These are phyloP conservation scores for Halesus radiatus DNA, from an alignment of 1,140 invertebrate species.

Conservation along the genomic window DNA sequence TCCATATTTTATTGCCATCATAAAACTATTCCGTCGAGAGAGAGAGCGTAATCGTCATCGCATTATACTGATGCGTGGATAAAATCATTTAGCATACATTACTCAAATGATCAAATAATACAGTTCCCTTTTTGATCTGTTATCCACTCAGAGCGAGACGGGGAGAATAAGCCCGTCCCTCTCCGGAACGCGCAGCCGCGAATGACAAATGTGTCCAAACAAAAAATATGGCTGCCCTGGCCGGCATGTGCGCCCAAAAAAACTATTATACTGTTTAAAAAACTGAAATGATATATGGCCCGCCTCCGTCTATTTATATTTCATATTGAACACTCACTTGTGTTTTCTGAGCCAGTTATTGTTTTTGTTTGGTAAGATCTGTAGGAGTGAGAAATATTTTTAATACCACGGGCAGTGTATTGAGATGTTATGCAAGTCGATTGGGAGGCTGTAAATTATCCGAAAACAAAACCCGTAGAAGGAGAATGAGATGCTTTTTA, in stretches of 20 bases:
- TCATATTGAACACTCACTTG: constrained; percentile 46
- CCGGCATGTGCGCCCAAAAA: constrained; percentile 41
- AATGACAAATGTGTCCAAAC: constrained; percentile 38
- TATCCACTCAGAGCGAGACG: not conserved
- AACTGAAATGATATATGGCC: constrained; percentile 41
- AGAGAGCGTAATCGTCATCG: too few relatives aligned
- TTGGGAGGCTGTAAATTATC: not conserved
- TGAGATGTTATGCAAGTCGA: constrained; percentile 13
- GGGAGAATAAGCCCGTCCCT: not conserved
- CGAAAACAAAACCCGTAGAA: too few relatives aligned
- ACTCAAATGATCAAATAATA: not conserved
- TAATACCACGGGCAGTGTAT: not conserved
- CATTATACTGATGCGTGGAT: too few relatives aligned
- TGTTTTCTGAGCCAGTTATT: constrained; percentile 21
- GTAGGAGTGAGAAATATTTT: constrained; percentile 15
- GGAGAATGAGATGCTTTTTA: too few relatives aligned
- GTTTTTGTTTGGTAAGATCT: not conserved
- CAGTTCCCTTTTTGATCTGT: not conserved
- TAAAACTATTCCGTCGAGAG: too few relatives aligned
- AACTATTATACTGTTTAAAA: constrained; percentile 24
- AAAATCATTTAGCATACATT: too few relatives aligned
- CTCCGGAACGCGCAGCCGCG: not conserved
- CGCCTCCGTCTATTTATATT: constrained; percentile 47
- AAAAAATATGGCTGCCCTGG: constrained; percentile 42
- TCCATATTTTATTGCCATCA: too few relatives aligned